Conservation (phyloP, 2,797 vertebrate species). For the Rhinatrema bivittatum region DNA sequence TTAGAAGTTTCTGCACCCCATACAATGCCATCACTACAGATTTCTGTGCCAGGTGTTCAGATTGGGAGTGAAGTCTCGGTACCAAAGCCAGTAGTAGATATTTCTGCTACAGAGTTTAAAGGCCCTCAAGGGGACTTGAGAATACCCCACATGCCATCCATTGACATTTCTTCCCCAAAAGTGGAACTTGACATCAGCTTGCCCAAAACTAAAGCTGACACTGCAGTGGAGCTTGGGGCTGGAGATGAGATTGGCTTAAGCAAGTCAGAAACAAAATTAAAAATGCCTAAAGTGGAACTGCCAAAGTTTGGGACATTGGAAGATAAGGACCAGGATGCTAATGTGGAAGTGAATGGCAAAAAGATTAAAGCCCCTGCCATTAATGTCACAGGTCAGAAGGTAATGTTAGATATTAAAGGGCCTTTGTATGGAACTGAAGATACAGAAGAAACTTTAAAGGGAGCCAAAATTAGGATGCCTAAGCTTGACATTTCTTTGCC, state of each 20-base stretch:
- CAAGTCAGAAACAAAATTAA: slow-evolving; percentile 27
- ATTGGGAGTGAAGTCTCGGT: slow-evolving; percentile 50
- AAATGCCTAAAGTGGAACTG: slow-evolving; percentile 50
- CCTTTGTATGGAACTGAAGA: slow-evolving; percentile 12
- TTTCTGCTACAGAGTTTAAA: slow-evolving; percentile 56
- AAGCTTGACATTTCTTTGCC: slow-evolving; percentile 43
- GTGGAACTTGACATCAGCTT: slow-evolving; percentile 52
- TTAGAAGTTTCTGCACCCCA: slow-evolving; percentile 46
- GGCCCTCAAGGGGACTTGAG: slow-evolving; percentile 58
- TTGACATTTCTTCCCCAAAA: slow-evolving; percentile 58
- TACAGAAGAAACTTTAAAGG: slow-evolving; percentile 11
- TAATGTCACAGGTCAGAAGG: slow-evolving; percentile 2
- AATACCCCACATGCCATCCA: slow-evolving; percentile 56
- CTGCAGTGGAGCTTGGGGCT: not conserved
- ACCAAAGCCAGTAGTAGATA: slow-evolving; percentile 55
- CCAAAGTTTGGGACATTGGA: slow-evolving; percentile 3
- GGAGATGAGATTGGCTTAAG: slow-evolving; percentile 8
- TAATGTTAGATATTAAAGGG: not conserved
- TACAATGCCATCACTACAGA: slow-evolving; percentile 55
- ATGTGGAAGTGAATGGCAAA: not conserved
- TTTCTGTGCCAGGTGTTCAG: slow-evolving; percentile 55
- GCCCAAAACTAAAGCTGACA: slow-evolving; percentile 35
- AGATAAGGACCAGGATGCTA: not conserved
- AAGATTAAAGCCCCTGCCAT: not conserved
- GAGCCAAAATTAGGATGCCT: slow-evolving; percentile 30